These are phyloP conservation scores for Eupsittula cactorum DNA, from an alignment of 2,113 vertebrate genomes.

Conservation along the genomic window DNA sequence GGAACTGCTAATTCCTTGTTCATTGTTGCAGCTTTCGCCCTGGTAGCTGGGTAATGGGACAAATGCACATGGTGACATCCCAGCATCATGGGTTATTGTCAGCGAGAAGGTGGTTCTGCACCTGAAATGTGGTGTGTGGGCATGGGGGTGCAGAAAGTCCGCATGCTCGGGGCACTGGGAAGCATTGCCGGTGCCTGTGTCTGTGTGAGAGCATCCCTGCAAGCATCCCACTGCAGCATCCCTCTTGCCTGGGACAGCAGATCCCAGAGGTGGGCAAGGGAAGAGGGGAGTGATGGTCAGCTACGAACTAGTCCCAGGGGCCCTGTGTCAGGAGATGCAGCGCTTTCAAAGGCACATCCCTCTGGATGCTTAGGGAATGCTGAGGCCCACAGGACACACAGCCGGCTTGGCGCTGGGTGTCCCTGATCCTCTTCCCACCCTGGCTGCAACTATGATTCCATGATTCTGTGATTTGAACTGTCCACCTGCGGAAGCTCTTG, in stretches of 20 bases:
- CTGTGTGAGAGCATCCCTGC: neutral
- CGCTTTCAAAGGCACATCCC: neutral
- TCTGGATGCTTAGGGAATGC: neutral
- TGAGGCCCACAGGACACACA: accelerated
- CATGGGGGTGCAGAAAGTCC: no score
- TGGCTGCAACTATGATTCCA: neutral
- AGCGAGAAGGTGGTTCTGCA: neutral
- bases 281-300: neutral
- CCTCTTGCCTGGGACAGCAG: neutral
- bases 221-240: accelerated
- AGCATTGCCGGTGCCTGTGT: neutral
- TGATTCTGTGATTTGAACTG: neutral
- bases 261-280: neutral
- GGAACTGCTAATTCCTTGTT: neutral
- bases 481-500: neutral
- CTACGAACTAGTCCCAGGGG: neutral
- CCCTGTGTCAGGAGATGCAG: neutral
- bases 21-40: neutral
- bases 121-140: accelerated
- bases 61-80: neutral
- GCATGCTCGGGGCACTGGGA: accelerated
- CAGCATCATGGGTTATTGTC: accelerated
- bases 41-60: neutral
- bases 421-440: neutral
- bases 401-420: accelerated